Base-by-base conservation (phyloP, 2,797 vertebrate genomes). In the Simalia tracyae region DNA sequence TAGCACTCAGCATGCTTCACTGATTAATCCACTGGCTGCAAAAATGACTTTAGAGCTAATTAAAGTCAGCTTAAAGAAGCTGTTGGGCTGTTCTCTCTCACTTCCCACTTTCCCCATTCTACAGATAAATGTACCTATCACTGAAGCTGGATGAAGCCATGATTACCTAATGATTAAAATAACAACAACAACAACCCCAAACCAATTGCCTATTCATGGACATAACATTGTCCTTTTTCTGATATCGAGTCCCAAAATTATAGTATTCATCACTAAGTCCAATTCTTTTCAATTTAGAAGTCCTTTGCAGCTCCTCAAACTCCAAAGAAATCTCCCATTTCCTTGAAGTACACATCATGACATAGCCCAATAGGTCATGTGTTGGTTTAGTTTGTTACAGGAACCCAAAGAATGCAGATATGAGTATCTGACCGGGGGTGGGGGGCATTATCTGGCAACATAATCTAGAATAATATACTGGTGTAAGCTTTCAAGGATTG, bases 11-110 rank as follows among this genome's bases (percentile, higher is more conserved):
- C 72, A 61, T 94, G 94, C 94, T 86, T 5, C 4, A 0, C 76
- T 96, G 94, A 96, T 97, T 95, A 96, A 96, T 94, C 92, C 93
- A 87, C 91, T 96, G 94, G 91, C 57, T 7, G 22, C 93, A 93
- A 95, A 97, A 97, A 96, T 28, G 0, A 95, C 95, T 96, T 94
- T 88, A 96, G 94, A 95, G 94, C 89, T 97, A 96, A 97, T 97
- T 97, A 97, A 96, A 96, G 93, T 93, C 94, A 95, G 93, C 92
- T 96, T 95, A 96, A 96, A 96, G 91, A 63, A 95, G 92, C 92
- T 95, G 76, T 95, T 97, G 95, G 95, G 92, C 94, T 91, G 59
- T 46, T 19, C 3, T 54, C 15, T 50, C 31, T 31, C 5, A 1
- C 66, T 28, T 31, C 46, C 46, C 50, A 24, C 28, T 17, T 0